A percentile compares a stretch with the other conserved stretches of the same genome.
Evolutionary conservation across 2,113 vertebrate genomes (phyloP).

Genomic region (Procavia capensis): DNA sequence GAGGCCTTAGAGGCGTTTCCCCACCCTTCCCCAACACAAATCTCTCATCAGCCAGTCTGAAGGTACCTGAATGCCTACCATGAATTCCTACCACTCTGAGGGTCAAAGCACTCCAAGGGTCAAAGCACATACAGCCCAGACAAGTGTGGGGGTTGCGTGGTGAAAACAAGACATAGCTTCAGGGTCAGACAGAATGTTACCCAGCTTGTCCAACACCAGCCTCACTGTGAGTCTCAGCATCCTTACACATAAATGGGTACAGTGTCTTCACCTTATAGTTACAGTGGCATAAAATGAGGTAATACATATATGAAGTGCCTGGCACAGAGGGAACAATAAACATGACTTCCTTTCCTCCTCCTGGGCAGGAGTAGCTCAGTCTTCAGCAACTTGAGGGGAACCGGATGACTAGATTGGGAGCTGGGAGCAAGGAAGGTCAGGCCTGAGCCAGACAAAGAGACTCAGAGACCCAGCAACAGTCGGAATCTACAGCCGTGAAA

Average conservation of each 20-base stretch:
- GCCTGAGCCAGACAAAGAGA: background rate
- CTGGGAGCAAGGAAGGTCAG: background rate
- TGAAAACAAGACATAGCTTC: background rate
- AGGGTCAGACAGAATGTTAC: background rate
- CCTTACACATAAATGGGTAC: background rate
- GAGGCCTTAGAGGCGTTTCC: background rate
- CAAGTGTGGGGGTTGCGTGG: background rate
- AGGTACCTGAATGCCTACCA: constrained; percentile 29
- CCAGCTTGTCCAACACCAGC: background rate
- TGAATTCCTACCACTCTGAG: too few relatives aligned
- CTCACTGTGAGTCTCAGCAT: background rate
- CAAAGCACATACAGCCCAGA: background rate
- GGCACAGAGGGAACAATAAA: background rate
- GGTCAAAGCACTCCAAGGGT: background rate
- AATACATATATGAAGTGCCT: background rate
- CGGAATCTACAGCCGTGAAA: background rate
- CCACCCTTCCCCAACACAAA: background rate
- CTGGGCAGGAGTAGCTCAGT: background rate
- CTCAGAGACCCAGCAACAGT: background rate
- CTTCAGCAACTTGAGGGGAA: background rate
- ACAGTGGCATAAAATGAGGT: background rate
- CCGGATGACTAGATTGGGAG: background rate
- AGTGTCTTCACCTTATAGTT: background rate
- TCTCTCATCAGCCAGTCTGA: background rate
- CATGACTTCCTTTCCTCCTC: background rate